A percentile compares a stretch with the other conserved stretches of the same genome.
phyloP scores from a whole-genome alignment of 2,113 vertebrate genomes.

The Bufo bufo region DNA sequence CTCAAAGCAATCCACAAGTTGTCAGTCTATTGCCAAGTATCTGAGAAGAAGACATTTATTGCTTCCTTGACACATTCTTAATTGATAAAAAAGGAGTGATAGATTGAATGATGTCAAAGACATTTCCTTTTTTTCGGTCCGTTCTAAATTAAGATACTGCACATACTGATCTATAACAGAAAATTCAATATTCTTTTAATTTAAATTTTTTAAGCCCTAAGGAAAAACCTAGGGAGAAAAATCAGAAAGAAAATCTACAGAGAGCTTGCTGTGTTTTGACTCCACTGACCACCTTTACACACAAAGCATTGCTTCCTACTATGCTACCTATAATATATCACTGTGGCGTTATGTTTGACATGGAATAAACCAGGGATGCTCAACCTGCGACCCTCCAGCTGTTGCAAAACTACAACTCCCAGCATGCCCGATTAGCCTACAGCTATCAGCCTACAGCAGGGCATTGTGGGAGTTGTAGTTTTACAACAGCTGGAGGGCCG shows the following conservation, averaged over 20 bases:
- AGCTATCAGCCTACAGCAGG: too few relatives aligned
- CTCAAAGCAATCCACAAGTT: constrained; percentile 16
- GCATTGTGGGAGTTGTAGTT: too few relatives aligned
- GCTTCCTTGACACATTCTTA: constrained; percentile 37
- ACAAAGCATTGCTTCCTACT: too few relatives aligned
- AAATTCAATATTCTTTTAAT: background rate
- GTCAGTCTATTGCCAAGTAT: constrained; percentile 24
- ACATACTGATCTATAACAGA: background rate
- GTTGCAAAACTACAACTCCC: too few relatives aligned
- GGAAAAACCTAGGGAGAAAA: background rate
- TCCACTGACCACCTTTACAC: too few relatives aligned
- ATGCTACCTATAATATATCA: too few relatives aligned
- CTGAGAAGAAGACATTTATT: constrained; percentile 32
- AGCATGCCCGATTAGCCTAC: too few relatives aligned
- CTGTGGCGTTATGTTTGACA: too few relatives aligned
- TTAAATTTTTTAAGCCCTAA: background rate
- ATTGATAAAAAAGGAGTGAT: constrained; percentile 40
- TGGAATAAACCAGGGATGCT: too few relatives aligned
- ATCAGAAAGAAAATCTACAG: background rate
- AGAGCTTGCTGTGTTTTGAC: too few relatives aligned
- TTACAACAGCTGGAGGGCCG: too few relatives aligned
- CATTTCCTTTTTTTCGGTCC: background rate
- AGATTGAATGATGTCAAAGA: constrained; percentile 6
- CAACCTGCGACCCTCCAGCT: too few relatives aligned
- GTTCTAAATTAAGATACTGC: background rate